Base-by-base conservation (phyloP, 2,888 invertebrate genomes). In the Drosophila colorata region DNA sequence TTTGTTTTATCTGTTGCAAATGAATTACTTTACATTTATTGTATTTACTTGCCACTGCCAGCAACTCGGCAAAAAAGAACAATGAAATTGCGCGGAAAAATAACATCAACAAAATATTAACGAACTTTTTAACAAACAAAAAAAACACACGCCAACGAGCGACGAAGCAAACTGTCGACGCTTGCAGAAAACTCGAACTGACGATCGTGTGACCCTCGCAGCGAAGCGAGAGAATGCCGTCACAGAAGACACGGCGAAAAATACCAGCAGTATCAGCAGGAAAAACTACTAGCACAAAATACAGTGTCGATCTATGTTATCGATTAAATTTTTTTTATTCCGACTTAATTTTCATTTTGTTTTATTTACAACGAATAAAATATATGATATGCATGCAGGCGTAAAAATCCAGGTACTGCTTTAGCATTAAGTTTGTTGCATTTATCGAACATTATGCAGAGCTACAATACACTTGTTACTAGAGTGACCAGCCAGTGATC, bases 101-200 rank as follows among this genome's bases (percentile, higher is more conserved):
- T 20, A 23, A 33, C 14, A 33, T 41, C 13, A 67, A 56, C 48
- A 57, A 56, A 43, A 52, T 13, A 25, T 25, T 44, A 57, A 44
- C 14, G 25, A 48, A 16, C 8, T 13, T 20, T 28, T 25, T 5
- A 64, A 28, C 33, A 43, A 28, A n/a, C n/a, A n/a, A 41, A 23
- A 58, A 23, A 16, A 5, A 38, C 46, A 18, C 18, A 28, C 43
- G 14, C 7, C 13, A 14, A 57, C 14, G 23, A 40, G 33, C 72
- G 14, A 13, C 35, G 11, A 25, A 0, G 9, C 35, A 37, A 46
- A 44, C 37, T 31, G 49, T 37, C 44, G 23, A 41, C 55, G 49
- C 52, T 49, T 14, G 48, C 43, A 61, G 38, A 70, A 69, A 71
- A 71, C 63, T 38, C 53, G 51, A 60, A 60, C 68, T 68, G 41